A percentile compares a stretch with the other conserved stretches of the same genome.
Conservation (phyloP, 2,797 vertebrate genomes). For the Mareca strepera region DNA sequence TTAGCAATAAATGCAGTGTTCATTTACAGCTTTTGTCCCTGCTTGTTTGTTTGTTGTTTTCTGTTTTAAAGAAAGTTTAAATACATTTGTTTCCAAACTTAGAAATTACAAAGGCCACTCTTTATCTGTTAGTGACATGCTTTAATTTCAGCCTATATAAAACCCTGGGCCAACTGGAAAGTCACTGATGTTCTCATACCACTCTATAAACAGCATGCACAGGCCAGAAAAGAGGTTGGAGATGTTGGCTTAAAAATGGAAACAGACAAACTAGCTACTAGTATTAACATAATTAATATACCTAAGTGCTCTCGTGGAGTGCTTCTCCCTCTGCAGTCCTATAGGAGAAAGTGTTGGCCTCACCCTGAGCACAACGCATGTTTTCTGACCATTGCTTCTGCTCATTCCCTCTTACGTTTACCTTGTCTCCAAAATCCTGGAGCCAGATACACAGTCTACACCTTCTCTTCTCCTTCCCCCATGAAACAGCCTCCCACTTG, state of each 20-base stretch:
- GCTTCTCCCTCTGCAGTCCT: not conserved
- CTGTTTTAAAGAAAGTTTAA: not conserved
- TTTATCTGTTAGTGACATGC: not conserved
- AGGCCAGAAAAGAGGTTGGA: not conserved
- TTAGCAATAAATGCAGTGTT: not conserved
- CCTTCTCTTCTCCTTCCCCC: not conserved
- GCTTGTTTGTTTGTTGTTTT: not conserved
- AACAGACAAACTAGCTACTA: not conserved
- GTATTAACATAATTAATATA: not conserved
- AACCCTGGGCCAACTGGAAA: not conserved
- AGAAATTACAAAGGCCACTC: not conserved
- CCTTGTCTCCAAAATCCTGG: not conserved
- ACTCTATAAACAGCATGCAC: not conserved
- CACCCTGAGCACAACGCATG: not conserved
- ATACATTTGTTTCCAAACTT: not conserved
- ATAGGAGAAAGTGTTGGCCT: not conserved
- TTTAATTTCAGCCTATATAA: not conserved
- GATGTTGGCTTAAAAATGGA: not conserved
- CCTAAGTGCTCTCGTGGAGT: not conserved
- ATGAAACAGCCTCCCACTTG: not conserved
- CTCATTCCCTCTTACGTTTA: not conserved
- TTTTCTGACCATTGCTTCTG: fast-evolving
- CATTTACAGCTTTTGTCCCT: slow-evolving; percentile 6
- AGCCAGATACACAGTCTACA: not conserved
- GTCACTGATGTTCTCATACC: not conserved